Evolutionary conservation across 2,888 invertebrate genomes (phyloP), one percentile per base, ranked within the genome.

Genomic region (Diloba caeruleocephala): DNA sequence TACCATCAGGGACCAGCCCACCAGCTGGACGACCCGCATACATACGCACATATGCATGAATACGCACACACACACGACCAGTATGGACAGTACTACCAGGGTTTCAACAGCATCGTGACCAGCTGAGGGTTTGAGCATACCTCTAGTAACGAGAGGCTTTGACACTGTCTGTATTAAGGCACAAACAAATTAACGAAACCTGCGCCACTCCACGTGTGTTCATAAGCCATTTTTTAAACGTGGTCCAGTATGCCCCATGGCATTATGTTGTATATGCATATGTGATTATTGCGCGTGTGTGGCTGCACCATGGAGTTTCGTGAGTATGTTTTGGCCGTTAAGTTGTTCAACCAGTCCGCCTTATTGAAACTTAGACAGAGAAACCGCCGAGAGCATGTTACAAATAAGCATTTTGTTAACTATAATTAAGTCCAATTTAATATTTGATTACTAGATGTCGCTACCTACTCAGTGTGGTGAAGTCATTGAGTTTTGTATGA

Each of bases 41-140:
- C 54, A 0, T 64, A 67, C 13, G 44, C 54, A 3, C 50, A 61
- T 23, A 7, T 62, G 31, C 43, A 49, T 7, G 54, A 58, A 0
- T 71, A 66, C 45, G 44, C 43, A 7, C 46, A 70, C 48, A 38
- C 71, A 42, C 51, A 76, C 31, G 79, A 79, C 5, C 77, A 80
- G 19, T 81, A 79, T 49, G 79, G 76, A 1, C 84, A 76, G 46
- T 89, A 86, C 73, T 68, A 78, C 44, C 84, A 84, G 42, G 75
- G 75, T 45, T 83, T 83, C 50, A 85, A 72, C 36, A 74, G 84
- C 42, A 81, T 86, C 14, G 77, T 73, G 5, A 82, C 88, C 49
- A 89, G 89, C 78, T 89, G 90, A 89, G 84, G 68, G 46, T 64
- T 65, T 17, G 51, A 38, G 0, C 38, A 69, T 58, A 36, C 65